Percentiles rank a stretch among this genome's conserved stretches.
Evolutionary conservation across 2,888 invertebrate genomes (phyloP).

Genomic region (Lasioglossum calceatum): DNA sequence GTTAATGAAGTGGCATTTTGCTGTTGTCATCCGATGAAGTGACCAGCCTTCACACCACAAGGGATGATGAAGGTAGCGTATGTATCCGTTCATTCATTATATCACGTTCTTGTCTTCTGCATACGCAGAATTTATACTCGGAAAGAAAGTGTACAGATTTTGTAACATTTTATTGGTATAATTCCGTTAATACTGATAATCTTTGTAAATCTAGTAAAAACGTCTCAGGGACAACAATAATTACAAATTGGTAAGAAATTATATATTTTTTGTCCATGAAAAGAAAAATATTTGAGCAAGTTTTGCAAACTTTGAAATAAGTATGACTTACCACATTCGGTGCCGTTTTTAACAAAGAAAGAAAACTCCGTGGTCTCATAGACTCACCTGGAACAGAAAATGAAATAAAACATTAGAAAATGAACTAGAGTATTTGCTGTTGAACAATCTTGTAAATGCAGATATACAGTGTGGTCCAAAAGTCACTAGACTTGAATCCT

Average conservation of each 20-base stretch:
- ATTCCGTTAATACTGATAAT: neutral
- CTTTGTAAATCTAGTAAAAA: neutral
- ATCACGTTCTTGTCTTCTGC: neutral
- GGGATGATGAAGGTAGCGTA: neutral
- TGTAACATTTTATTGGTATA: neutral
- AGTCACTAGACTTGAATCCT: neutral
- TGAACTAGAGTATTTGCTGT: neutral
- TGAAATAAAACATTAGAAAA: neutral
- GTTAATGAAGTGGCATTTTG: conserved; percentile 7
- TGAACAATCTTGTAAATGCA: neutral
- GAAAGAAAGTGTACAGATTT: neutral
- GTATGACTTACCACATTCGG: neutral
- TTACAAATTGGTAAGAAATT: neutral
- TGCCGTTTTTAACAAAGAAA: neutral
- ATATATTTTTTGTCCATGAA: neutral
- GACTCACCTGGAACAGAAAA: conserved; percentile 3
- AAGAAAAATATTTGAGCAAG: neutral
- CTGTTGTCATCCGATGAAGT: neutral
- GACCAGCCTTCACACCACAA: neutral
- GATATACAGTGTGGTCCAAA: neutral
- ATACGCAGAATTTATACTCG: neutral
- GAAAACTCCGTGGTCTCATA: neutral
- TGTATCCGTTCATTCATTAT: neutral
- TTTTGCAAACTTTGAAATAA: neutral
- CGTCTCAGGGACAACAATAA: neutral